Conservation (phyloP, 2,888 invertebrate species). For the Acanthosepion esculentum region DNA sequence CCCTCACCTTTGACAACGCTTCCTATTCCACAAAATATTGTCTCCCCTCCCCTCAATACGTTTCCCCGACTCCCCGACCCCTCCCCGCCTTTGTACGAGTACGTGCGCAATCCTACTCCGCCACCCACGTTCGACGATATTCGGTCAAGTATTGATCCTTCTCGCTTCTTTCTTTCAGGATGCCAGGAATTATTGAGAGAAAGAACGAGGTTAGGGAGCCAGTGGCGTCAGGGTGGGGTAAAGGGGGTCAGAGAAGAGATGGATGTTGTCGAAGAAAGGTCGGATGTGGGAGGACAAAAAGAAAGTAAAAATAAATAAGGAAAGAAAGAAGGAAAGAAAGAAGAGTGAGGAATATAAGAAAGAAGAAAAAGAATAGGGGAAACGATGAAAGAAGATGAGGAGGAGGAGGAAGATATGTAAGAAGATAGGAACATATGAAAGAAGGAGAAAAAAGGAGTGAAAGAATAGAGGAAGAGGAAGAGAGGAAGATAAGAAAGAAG, state of each 20-base stretch:
- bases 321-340: not conserved
- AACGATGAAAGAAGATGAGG: not conserved
- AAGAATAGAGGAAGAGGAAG: not conserved
- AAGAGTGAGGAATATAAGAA: not conserved
- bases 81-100: not conserved
- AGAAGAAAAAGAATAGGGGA: not conserved
- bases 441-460: not conserved
- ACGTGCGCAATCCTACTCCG: not conserved
- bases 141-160: slow-evolving; percentile 21
- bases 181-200: slow-evolving; percentile 21
- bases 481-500: not conserved
- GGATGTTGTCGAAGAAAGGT: not conserved
- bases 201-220: slow-evolving; percentile 8
- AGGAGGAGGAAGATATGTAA: not conserved
- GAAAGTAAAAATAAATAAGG: not conserved
- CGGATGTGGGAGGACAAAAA: not conserved
- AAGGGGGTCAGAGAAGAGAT: not conserved
- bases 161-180: not conserved
- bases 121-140: not conserved
- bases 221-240: not conserved
- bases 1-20: not conserved
- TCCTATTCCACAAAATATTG: not conserved
- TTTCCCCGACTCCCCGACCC: not conserved
- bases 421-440: not conserved
- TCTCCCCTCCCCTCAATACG: not conserved